Base-by-base conservation (phyloP, 2,888 invertebrate genomes). In the Alloscopus bannaensis region DNA sequence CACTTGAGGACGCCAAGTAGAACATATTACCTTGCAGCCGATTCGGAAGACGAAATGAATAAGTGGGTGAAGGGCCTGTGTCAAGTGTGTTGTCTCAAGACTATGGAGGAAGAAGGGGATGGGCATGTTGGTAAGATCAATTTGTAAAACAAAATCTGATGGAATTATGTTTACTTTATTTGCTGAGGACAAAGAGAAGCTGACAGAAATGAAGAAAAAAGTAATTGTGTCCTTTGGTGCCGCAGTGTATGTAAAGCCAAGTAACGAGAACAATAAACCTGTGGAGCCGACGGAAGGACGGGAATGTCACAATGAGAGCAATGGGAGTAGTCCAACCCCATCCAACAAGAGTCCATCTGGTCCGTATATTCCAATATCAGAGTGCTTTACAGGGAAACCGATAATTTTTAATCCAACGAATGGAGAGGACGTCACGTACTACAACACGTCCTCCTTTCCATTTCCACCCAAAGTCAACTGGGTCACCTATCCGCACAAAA, bases 1-100 rank as follows among this genome's bases (percentile, higher is more conserved):
- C 95, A 95, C 86, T 94, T 97, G 45, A 94, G 94, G 88, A 97
- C 96, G 66, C 94, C 95, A 40, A 93, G 94, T 84, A 91, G 98
- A 85, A 94, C 93, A 36, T 98, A 97, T 88, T 97, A 96, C 88
- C 90, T 98, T 85, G 97, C 97, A 78, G 96, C 97, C 0, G 96
- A 97, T 86, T 93, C 94, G 36, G 96, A 97, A 88, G 91, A 92
- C 57, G 97, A 97, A 87, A 97, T 98, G 97, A 94, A 94, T 86
- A 93, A 93, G 88, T 98, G 98, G 98, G 97, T 98, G 11, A 94
- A 95, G 87, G 95, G 94, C 80, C 94, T 98, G 85, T 98, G 98
- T 88, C 93, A 94, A 79, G 84, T 84, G 47, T 86, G 82, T 80
- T 81, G 84, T 16, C 71, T 86, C n/a, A 86, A 85, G 78, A 83